These are phyloP conservation scores for Drosophila algonquin DNA, from an alignment of 2,888 invertebrate species.

Conservation along the genomic window DNA sequence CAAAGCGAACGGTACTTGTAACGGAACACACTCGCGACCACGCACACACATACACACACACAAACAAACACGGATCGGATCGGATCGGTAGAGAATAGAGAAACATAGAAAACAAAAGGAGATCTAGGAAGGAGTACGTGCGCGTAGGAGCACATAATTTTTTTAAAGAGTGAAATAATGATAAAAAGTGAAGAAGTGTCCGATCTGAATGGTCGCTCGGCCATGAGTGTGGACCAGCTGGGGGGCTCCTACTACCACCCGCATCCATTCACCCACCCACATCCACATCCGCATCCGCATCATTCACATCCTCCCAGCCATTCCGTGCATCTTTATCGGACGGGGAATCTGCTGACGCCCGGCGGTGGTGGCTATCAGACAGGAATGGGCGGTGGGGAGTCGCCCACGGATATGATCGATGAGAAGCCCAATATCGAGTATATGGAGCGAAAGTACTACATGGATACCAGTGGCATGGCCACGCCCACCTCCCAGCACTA, in stretches of 20 bases:
- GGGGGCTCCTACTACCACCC: slow-evolving; percentile 59
- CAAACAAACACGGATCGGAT: background rate
- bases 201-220: slow-evolving; percentile 62
- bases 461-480: slow-evolving; percentile 50
- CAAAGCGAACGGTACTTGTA: slow-evolving; percentile 64
- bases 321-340: slow-evolving; percentile 70
- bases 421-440: slow-evolving; percentile 81
- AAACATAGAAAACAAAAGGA: slow-evolving; percentile 10
- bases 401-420: slow-evolving; percentile 79
- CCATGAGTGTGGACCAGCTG: slow-evolving; percentile 60
- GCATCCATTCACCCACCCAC: slow-evolving; percentile 47
- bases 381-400: slow-evolving; percentile 62
- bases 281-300: slow-evolving; percentile 50
- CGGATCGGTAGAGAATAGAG: background rate
- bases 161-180: slow-evolving; percentile 57
- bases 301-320: background rate
- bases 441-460: slow-evolving; percentile 81
- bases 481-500: slow-evolving; percentile 68
- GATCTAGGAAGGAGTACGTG: background rate
- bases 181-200: slow-evolving; percentile 83
- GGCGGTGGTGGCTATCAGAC: slow-evolving; percentile 71
- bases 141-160: slow-evolving; percentile 23
- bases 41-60: too few relatives aligned
- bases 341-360: slow-evolving; percentile 66
- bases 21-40: slow-evolving; percentile 17